A percentile compares a stretch with the other conserved stretches of the same genome.
Conservation (phyloP, 2,888 invertebrate species). For the Steinernema carpocapsae region DNA sequence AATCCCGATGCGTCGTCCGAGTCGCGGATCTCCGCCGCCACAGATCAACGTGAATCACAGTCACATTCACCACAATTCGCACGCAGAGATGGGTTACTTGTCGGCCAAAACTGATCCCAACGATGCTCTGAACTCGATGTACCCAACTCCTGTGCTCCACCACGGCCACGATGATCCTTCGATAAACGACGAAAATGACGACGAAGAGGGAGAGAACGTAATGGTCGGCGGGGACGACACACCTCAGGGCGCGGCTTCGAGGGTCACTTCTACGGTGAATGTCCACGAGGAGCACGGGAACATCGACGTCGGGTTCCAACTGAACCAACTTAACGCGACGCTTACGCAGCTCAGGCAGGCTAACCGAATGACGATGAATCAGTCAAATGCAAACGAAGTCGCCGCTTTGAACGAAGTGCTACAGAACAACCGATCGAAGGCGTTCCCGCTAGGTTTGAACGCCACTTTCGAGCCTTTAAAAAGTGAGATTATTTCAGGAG, state of each 20-base stretch:
- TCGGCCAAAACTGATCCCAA: slow-evolving; percentile 1
- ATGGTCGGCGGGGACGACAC: slow-evolving; percentile 32
- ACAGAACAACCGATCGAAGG: not conserved
- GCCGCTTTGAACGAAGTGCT: slow-evolving; percentile 26
- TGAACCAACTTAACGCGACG: slow-evolving; percentile 1
- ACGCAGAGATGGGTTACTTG: not conserved
- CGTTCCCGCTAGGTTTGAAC: slow-evolving; percentile 14
- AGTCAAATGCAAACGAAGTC: slow-evolving; percentile 21
- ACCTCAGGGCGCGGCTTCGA: slow-evolving; percentile 13
- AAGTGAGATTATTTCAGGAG: not conserved
- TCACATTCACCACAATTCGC: not conserved
- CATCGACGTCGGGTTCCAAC: not conserved
- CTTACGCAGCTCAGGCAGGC: not conserved
- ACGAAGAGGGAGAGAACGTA: slow-evolving; percentile 12
- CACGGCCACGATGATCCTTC: not conserved
- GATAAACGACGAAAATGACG: slow-evolving; percentile 22
- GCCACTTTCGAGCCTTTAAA: not conserved
- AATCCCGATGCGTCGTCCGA: slow-evolving; percentile 1
- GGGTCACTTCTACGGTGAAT: slow-evolving; percentile 29
- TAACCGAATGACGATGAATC: not conserved
- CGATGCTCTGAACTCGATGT: slow-evolving; percentile 15
- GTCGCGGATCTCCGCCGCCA: not conserved
- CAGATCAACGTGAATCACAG: not conserved
- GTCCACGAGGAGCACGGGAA: not conserved
- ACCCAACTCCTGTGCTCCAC: not conserved